Evolutionary conservation across 2,888 invertebrate genomes (phyloP), one percentile per base, ranked within the genome.

Genomic region (Oxyscelio sp.): DNA sequence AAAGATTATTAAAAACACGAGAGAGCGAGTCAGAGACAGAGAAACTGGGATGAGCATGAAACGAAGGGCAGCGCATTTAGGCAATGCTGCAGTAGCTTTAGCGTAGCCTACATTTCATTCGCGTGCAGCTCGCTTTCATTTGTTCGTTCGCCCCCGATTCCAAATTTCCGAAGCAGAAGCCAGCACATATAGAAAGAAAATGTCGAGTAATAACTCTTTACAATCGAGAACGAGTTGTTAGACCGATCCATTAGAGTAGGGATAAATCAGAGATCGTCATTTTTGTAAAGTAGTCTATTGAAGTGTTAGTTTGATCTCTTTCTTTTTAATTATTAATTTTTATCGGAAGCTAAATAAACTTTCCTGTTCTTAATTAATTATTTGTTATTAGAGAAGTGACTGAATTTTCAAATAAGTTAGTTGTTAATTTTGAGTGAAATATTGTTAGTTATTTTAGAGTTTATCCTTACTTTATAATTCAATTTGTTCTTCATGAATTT

Each of bases 81-180:
- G 89, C 89, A 90, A 85, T 90, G 90, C 87, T 87, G 87, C 74
- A 61, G 87, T 92, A 93, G 92, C 89, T 87, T 87, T 92, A 91
- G 90, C 87, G 88, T 92, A 93, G 92, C 90, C 90, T 92, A 92
- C 88, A 87, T 87, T 68, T 88, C 71, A 85, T 86, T 85, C 58
- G 70, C 65, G 77, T 58, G 90, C 91, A 92, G 90, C 88, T 86
- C 90, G 92, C 88, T 91, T 90, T 89, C 92, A 92, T 24, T 81
- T 66, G 22, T 74, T 68, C 27, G 27, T 27, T 27, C 59, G 21
- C 38, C 52, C 38, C 43, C 48, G 22, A 24, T 17, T 50, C 21
- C 15, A 17, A 50, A 34, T 13, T 43, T 19, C 17, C 9, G 11
- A 4, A 4, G 27, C 27, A 34, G 2, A 34, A 34, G 9, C 11